phyloP scores from a whole-genome alignment of 2,113 vertebrate species.

The Microtus montanus region DNA sequence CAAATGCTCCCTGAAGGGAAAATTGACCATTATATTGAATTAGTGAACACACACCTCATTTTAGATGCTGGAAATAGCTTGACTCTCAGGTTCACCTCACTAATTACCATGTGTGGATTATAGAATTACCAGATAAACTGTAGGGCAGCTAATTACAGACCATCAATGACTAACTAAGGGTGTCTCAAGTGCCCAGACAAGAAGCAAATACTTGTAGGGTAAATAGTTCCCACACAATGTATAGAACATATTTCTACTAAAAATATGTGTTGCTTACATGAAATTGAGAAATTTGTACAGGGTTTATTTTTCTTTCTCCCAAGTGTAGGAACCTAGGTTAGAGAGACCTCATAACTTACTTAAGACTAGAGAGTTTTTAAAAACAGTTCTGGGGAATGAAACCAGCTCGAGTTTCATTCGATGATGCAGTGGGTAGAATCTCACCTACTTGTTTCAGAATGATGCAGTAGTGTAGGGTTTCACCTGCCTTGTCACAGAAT shows the following conservation, averaged over 20 bases:
- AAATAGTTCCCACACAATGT: neutral
- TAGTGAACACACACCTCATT: too few species aligned
- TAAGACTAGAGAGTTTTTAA: fast-evolving
- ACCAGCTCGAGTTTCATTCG: neutral
- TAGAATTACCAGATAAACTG: too few species aligned
- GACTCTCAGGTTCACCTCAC: too few species aligned
- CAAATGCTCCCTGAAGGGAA: too few species aligned
- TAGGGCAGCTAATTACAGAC: too few species aligned
- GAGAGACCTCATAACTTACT: neutral
- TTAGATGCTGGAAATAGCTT: too few species aligned
- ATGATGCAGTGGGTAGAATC: too few species aligned
- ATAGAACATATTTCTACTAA: neutral
- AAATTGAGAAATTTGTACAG: neutral
- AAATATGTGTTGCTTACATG: neutral
- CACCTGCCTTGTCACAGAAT: too few species aligned
- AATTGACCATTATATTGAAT: neutral
- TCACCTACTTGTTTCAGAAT: too few species aligned
- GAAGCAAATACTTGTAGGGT: neutral
- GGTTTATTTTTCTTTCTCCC: neutral
- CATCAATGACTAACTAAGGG: too few species aligned
- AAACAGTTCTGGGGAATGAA: neutral
- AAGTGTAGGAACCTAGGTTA: fast-evolving
- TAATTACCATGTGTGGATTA: too few species aligned
- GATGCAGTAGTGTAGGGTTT: too few species aligned
- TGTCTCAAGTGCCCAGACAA: neutral